Base-by-base conservation (phyloP, 1,140 invertebrate genomes). In the Drosophila obscura region DNA sequence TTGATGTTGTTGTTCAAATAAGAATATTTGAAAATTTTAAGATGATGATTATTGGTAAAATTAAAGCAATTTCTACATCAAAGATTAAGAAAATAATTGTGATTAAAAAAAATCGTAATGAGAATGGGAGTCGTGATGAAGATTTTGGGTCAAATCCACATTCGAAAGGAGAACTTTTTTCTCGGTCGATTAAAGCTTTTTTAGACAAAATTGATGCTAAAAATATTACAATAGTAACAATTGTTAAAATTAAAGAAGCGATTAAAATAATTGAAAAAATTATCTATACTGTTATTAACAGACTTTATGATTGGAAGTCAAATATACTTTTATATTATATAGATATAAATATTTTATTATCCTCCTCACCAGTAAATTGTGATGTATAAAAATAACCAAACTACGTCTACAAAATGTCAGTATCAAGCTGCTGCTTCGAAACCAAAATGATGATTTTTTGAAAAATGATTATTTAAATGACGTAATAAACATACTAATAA, bases 371-470 rank as follows among this genome's bases (percentile, higher is more conserved):
- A 95, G 79, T 95, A 95, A 90, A 95, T 93, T 58, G 93, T 94
- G 68, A 95, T 92, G 93, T 94, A 95, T 71, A 95, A 80, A 80
- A 95, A 80, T 93, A 96, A 92, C 94, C 95, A 96, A 9, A 96
- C 93, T 77, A 95, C 93, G 94, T 96, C 94, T 56, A 96, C 94
- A 93, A 96, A 96, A 92, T 95, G 94, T 94, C 95, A 96, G 72
- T 95, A 96, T 94, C 95, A 95, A 26, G 94, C 93, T 58, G 94
- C 93, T 60, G 93, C 93, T 93, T 96, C 94, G 93, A 95, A 95
- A 75, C 94, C 93, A 91, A 95, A 94, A 84, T 95, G 94, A 91
- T 95, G 94, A 53, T 63, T 92, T 77, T 59, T 92, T 50, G 93
- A 94, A 89, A 95, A 95, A 77, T 95, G 93, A 55, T 91, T 87